A percentile compares a stretch with the other conserved stretches of the same genome.
phyloP scores from a whole-genome alignment of 30 jellyfish, hydroid and myxozoan genomes.

The Aurelia aurita region DNA sequence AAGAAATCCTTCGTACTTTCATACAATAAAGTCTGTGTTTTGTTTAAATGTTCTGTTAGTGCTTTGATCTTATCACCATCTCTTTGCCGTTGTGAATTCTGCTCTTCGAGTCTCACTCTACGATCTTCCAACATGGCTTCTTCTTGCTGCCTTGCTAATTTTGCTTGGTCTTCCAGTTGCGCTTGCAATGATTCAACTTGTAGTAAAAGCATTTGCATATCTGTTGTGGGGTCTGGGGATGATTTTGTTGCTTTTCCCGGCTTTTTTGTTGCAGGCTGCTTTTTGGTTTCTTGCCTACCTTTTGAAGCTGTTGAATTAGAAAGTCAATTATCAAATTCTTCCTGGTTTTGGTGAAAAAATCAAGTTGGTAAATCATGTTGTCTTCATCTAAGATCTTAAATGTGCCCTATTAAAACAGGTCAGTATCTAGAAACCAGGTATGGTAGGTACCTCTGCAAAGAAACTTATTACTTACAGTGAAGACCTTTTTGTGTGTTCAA shows the following conservation, averaged over 20 bases:
- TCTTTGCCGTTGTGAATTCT: conserved; percentile 75
- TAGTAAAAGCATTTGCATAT: conserved; percentile 62
- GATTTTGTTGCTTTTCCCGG: conserved; percentile 10
- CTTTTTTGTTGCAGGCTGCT: conserved; percentile 3
- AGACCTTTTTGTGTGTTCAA: too few species aligned
- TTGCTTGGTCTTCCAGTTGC: conserved; percentile 88
- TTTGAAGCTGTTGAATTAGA: not conserved
- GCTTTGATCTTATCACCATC: conserved; percentile 87
- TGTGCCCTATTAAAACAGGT: too few species aligned
- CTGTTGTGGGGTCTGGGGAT: conserved; percentile 22
- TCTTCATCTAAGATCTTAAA: too few species aligned
- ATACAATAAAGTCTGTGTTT: conserved; percentile 83
- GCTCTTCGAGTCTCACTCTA: conserved; percentile 84
- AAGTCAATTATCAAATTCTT: too few species aligned
- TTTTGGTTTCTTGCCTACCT: not conserved
- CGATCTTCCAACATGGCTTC: conserved; percentile 86
- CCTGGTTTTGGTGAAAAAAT: too few species aligned
- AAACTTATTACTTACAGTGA: too few species aligned
- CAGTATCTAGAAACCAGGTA: too few species aligned
- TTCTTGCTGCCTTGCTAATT: conserved; percentile 76
- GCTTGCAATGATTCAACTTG: conserved; percentile 90
- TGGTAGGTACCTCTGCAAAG: too few species aligned
- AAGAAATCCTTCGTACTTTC: conserved; percentile 92
- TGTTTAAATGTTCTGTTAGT: conserved; percentile 83
- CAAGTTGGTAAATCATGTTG: too few species aligned